These are phyloP conservation scores for Drosophila rubida DNA, from an alignment of 2,888 invertebrate species.

Conservation along the genomic window DNA sequence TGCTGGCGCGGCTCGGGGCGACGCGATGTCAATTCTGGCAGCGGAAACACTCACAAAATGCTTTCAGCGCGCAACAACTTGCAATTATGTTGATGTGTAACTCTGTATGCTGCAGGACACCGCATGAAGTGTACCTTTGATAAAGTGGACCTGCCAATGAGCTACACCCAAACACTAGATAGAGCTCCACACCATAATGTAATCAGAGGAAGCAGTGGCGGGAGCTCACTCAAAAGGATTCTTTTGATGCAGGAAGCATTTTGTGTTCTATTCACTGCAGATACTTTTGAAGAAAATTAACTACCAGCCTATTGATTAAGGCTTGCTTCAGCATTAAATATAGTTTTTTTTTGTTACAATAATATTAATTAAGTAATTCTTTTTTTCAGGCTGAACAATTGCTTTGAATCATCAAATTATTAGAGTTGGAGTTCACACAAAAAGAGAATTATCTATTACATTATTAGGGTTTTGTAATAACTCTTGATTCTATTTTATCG, in stretches of 20 bases:
- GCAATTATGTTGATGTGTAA: constrained; percentile 69
- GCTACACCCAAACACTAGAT: constrained; percentile 4
- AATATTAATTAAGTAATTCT: too few species aligned
- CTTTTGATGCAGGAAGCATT: not conserved
- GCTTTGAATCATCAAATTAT: too few species aligned
- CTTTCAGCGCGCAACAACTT: constrained; percentile 70
- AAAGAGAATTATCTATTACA: too few species aligned
- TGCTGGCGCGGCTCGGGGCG: constrained; percentile 21
- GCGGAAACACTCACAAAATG: constrained; percentile 67
- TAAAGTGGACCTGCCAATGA: constrained; percentile 33
- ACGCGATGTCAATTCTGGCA: constrained; percentile 37
- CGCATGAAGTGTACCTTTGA: constrained; percentile 23
- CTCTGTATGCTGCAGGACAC: constrained; percentile 22
- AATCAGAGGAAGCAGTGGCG: not conserved
- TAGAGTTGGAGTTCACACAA: too few species aligned
- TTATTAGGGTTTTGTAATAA: too few species aligned
- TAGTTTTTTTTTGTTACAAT: not conserved
- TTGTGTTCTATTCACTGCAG: not conserved
- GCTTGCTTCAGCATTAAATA: not conserved
- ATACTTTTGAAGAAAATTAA: not conserved
- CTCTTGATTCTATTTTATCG: too few species aligned
- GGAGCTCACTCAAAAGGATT: not conserved
- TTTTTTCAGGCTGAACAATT: too few species aligned
- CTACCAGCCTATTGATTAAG: not conserved
- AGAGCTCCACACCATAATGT: not conserved